Conservation (phyloP, 2,113 vertebrate species). For the Microcebus jonahi region DNA sequence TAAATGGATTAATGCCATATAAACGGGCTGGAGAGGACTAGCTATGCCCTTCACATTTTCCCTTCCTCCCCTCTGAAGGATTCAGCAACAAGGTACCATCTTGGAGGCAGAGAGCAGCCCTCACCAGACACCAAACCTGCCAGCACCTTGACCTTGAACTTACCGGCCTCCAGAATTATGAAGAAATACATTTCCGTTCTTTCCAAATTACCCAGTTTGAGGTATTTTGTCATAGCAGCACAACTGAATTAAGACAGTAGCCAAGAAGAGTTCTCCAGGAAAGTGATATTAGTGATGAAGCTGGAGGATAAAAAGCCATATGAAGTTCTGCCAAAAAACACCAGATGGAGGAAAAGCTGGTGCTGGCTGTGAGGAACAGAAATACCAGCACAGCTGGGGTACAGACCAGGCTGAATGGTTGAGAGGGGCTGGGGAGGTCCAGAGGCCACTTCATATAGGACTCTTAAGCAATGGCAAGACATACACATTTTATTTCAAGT, state of each 20-base stretch:
- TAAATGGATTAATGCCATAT: not conserved
- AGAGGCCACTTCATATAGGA: not conserved
- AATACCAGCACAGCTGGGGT: not conserved
- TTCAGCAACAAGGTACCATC: not conserved
- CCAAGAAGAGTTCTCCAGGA: not conserved
- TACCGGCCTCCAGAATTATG: not conserved
- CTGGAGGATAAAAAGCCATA: not conserved
- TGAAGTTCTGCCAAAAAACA: not conserved
- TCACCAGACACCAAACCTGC: not conserved
- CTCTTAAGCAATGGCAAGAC: not conserved
- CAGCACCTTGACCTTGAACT: not conserved
- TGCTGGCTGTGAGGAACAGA: not conserved
- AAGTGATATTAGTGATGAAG: not conserved
- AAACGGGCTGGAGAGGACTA: not conserved
- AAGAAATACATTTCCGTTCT: not conserved
- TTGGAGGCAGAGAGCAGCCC: not conserved
- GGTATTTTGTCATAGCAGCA: not conserved
- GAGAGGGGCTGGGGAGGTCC: not conserved
- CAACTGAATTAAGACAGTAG: not conserved
- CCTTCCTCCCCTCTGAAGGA: not conserved
- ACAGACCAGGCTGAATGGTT: not conserved
- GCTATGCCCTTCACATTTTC: not conserved
- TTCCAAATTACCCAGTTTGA: not conserved
- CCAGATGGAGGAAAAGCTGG: not conserved
- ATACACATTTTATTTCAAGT: not conserved